Evolutionary conservation across 2,888 invertebrate species (phyloP).

Genomic region (Zaprionus obscuricornis): DNA sequence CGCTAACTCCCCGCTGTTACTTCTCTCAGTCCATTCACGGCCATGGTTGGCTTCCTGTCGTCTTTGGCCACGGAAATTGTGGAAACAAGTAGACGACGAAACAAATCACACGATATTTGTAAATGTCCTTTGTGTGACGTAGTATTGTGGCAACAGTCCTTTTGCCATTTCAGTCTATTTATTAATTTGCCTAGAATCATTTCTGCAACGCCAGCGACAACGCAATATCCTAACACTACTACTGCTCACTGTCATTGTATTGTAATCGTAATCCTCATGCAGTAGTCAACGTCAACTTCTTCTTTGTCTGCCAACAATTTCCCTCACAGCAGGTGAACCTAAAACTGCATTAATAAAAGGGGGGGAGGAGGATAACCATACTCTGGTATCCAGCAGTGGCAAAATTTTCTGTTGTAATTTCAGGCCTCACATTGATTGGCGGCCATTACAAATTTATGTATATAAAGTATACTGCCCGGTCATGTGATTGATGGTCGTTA

Average conservation of each 20-base stretch:
- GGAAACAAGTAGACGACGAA: conserved; percentile 45
- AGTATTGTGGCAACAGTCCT: conserved; percentile 30
- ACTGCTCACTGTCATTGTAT: not conserved
- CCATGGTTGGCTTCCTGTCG: too few relatives aligned
- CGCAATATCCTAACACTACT: conserved; percentile 45
- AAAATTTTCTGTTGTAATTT: conserved; percentile 61
- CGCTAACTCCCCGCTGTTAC: not conserved
- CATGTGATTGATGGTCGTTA: conserved; percentile 64
- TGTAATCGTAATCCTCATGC: conserved; percentile 11
- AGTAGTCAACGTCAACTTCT: too few relatives aligned
- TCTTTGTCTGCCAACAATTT: conserved; percentile 62
- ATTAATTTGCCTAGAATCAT: conserved; percentile 67
- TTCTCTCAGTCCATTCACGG: not conserved
- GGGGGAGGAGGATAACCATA: not conserved
- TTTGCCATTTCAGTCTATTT: conserved; percentile 42
- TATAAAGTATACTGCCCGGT: conserved; percentile 51
- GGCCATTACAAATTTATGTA: conserved; percentile 63
- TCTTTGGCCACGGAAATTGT: conserved; percentile 68
- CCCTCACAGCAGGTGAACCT: conserved; percentile 65
- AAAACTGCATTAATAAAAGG: not conserved
- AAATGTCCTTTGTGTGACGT: conserved; percentile 68
- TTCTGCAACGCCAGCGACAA: conserved; percentile 17
- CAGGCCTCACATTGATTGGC: conserved; percentile 63
- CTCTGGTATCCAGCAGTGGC: conserved; percentile 37
- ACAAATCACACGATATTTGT: conserved; percentile 78